Percentiles rank a stretch among this genome's conserved stretches.
Conservation (phyloP, 2,113 vertebrate genomes). For the Pollimyrus isidori region DNA sequence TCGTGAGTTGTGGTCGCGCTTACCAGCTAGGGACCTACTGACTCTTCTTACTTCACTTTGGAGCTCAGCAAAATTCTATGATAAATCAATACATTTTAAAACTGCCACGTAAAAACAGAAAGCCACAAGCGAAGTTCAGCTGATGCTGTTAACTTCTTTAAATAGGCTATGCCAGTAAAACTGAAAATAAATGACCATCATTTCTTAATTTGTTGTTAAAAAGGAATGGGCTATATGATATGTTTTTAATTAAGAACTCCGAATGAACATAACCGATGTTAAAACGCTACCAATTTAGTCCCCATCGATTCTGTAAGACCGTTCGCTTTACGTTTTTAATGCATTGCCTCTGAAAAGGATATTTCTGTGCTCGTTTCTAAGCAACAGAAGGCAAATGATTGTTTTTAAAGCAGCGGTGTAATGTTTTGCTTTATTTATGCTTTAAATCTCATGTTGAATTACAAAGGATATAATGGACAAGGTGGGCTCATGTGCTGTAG, state of each 20-base stretch:
- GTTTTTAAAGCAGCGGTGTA: not conserved
- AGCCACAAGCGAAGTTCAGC: not conserved
- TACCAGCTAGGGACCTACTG: not conserved
- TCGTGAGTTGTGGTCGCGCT: not conserved
- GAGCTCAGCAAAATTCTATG: not conserved
- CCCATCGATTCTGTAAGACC: not conserved
- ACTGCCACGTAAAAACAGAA: not conserved
- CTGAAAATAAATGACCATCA: not conserved
- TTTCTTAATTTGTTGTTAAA: not conserved
- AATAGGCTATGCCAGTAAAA: not conserved
- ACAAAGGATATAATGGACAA: not conserved
- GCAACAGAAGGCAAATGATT: constrained; percentile 6
- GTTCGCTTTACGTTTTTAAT: not conserved
- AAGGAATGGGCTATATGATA: not conserved
- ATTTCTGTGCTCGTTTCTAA: constrained; percentile 8
- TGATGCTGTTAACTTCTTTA: not conserved
- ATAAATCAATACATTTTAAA: not conserved
- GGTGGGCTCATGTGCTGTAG: not conserved
- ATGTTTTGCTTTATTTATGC: not conserved
- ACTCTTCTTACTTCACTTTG: not conserved
- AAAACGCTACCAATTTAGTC: not conserved
- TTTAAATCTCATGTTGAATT: not conserved
- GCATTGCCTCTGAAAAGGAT: not conserved
- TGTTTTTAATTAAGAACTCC: not conserved
- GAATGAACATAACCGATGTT: not conserved